These are phyloP conservation scores for Delichon dasypus DNA, from an alignment of 2,797 vertebrate species.

Conservation along the genomic window DNA sequence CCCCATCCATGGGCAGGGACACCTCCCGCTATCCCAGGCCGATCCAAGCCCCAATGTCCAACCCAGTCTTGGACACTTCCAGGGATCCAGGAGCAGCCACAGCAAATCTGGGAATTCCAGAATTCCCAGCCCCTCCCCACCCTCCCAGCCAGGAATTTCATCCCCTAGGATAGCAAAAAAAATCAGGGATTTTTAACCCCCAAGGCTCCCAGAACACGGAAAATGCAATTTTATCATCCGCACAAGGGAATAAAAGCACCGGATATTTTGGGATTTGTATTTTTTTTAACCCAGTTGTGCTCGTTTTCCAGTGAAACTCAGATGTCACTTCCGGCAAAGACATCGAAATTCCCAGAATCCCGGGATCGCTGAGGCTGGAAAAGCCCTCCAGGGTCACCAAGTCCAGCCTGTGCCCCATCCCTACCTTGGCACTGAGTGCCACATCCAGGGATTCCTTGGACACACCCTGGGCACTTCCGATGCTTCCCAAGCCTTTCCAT, in stretches of 20 bases:
- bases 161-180: too few species aligned
- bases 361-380: background rate
- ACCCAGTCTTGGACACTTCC: too few species aligned
- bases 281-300: background rate
- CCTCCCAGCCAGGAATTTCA: too few species aligned
- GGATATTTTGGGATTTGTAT: too few species aligned
- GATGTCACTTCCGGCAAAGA: background rate
- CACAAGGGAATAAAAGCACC: too few species aligned
- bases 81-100: too few species aligned
- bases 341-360: background rate
- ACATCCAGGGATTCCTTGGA: background rate
- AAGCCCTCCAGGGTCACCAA: background rate
- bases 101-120: background rate
- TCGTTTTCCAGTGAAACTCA: background rate
- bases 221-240: too few species aligned
- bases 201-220: too few species aligned
- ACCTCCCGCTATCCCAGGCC: too few species aligned
- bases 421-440: background rate
- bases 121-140: background rate
- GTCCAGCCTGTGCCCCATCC: accelerated
- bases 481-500: accelerated
- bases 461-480: background rate
- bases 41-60: too few species aligned
- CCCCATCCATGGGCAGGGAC: too few species aligned
- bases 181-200: too few species aligned